These are phyloP conservation scores for Dryas iulia DNA, from an alignment of 1,140 invertebrate species.

Conservation along the genomic window DNA sequence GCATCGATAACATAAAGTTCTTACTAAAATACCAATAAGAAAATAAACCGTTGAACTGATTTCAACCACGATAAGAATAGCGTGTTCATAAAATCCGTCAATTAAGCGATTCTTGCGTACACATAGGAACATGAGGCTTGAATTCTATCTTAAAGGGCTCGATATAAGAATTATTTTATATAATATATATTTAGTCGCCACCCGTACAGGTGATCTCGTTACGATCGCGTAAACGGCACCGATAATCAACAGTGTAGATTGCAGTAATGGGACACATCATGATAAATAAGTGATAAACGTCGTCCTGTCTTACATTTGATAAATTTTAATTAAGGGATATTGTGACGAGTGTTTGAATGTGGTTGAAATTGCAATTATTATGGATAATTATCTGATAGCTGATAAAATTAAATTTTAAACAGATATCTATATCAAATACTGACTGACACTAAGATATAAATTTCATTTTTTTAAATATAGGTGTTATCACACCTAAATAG, in stretches of 20 bases:
- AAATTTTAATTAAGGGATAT: not conserved
- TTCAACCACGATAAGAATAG: constrained; percentile 1
- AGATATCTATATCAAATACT: not conserved
- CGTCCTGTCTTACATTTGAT: not conserved
- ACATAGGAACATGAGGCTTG: not conserved
- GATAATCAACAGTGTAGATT: constrained; percentile 6
- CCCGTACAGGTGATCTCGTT: not conserved
- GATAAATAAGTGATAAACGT: constrained; percentile 12
- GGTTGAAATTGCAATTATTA: not conserved
- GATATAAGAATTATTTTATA: not conserved
- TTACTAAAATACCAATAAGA: constrained; percentile 6
- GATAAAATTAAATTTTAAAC: not conserved
- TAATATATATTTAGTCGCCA: not conserved
- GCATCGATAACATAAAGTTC: constrained; percentile 6
- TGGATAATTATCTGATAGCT: not conserved
- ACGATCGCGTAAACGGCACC: not conserved
- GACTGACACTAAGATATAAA: not conserved
- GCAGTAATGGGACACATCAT: constrained; percentile 2
- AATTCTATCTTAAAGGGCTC: not conserved
- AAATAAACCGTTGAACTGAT: constrained; percentile 8
- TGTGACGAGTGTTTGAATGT: not conserved
- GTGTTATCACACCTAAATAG: no score
- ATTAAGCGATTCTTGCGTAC: constrained; percentile 9
- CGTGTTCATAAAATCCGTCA: constrained; percentile 19
- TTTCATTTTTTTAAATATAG: not conserved